Evolutionary conservation across 2,797 vertebrate genomes (phyloP).

Genomic region (Botia kubotai): DNA sequence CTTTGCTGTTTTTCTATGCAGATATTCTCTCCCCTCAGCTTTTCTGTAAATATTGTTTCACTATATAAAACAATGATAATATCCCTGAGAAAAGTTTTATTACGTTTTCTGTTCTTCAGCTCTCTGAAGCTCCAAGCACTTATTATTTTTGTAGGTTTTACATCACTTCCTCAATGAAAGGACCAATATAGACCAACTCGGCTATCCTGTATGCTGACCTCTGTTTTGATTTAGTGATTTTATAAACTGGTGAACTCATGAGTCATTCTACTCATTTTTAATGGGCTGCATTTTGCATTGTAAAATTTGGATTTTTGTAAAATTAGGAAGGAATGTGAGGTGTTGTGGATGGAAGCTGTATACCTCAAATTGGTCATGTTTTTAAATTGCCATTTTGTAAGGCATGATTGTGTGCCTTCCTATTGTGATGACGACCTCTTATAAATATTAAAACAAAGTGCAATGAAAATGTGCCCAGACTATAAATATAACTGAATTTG

Average conservation of each 20-base stretch:
- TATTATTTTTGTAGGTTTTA: slow-evolving; percentile 18
- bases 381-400: slow-evolving; percentile 31
- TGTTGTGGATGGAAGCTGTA: neutral
- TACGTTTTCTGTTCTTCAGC: slow-evolving; percentile 4
- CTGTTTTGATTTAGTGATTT: neutral
- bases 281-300: too few species aligned
- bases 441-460: slow-evolving; percentile 17
- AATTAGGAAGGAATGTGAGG: too few species aligned
- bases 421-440: neutral
- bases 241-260: too few species aligned
- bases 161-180: neutral
- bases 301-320: neutral
- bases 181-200: neutral
- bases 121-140: neutral
- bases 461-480: neutral
- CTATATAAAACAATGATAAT: slow-evolving; percentile 24
- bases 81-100: slow-evolving; percentile 40
- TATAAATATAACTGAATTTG: slow-evolving; percentile 44
- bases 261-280: too few species aligned
- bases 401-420: slow-evolving; percentile 17
- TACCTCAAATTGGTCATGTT: neutral
- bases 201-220: neutral
- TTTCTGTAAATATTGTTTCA: slow-evolving; percentile 45
- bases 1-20: slow-evolving; percentile 21
- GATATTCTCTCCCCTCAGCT: slow-evolving; percentile 17